phyloP scores from a whole-genome alignment of 1,140 invertebrate genomes.

The Thalassaphorura encarpata region DNA sequence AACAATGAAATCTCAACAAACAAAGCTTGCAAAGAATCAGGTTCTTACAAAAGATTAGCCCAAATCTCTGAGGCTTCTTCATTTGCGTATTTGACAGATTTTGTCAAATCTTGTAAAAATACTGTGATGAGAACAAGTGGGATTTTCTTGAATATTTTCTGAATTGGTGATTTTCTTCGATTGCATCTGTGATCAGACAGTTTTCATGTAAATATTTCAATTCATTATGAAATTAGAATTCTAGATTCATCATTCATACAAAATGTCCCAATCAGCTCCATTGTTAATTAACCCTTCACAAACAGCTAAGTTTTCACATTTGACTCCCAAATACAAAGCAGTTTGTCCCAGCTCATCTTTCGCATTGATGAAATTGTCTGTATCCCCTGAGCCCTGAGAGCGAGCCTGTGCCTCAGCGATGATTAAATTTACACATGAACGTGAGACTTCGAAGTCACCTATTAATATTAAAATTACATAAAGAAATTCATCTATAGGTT shows the following conservation, averaged over 20 bases:
- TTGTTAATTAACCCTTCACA: background rate
- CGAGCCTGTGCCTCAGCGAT: too few species aligned
- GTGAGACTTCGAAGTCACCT: background rate
- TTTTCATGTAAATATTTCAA: background rate
- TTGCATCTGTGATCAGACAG: background rate
- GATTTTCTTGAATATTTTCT: constrained; percentile 6
- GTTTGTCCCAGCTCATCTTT: background rate
- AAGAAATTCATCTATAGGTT: background rate
- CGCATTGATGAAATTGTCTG: constrained; percentile 6
- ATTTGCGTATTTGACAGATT: too few species aligned
- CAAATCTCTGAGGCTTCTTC: background rate
- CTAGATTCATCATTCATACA: background rate
- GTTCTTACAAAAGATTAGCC: background rate
- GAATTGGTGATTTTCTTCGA: constrained; percentile 1
- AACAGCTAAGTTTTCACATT: constrained; percentile 1
- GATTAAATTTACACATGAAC: background rate
- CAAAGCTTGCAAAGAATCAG: background rate
- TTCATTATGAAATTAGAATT: background rate
- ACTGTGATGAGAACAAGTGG: background rate
- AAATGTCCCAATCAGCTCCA: background rate
- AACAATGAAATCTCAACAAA: background rate
- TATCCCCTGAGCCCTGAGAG: too few species aligned
- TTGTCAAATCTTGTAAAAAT: too few species aligned
- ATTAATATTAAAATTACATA: background rate
- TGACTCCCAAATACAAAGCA: background rate